phyloP scores from a whole-genome alignment of 2,888 invertebrate species.

The Amaurobius ferox region DNA sequence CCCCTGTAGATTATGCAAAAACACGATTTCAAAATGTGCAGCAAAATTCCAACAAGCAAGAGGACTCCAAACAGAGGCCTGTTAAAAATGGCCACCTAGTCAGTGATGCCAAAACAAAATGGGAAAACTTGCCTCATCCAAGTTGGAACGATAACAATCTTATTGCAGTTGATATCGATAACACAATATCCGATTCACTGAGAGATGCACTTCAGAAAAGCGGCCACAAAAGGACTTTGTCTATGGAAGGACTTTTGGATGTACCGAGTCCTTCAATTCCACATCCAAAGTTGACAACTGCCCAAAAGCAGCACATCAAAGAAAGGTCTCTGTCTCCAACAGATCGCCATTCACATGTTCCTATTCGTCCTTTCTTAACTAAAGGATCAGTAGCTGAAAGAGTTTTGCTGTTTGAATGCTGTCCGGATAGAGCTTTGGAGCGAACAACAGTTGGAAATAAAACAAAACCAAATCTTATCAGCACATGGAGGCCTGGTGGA shows the following conservation, averaged over 20 bases:
- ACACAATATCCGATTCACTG: slow-evolving; percentile 18
- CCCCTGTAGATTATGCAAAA: slow-evolving; percentile 83
- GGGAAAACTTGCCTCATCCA: slow-evolving; percentile 63
- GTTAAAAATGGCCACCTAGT: slow-evolving; percentile 78
- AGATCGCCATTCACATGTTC: slow-evolving; percentile 76
- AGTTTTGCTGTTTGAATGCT: slow-evolving; percentile 92
- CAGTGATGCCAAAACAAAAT: slow-evolving; percentile 68
- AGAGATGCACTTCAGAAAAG: slow-evolving; percentile 35
- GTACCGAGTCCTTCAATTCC: slow-evolving; percentile 80
- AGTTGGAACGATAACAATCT: slow-evolving; percentile 50
- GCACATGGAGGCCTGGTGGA: slow-evolving; percentile 78
- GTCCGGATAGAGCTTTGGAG: slow-evolving; percentile 79
- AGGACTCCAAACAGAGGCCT: slow-evolving; percentile 77
- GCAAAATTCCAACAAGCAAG: slow-evolving; percentile 27
- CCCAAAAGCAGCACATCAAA: slow-evolving; percentile 81
- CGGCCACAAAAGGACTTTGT: slow-evolving; percentile 35
- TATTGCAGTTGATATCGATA: slow-evolving; percentile 24
- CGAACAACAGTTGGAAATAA: slow-evolving; percentile 52
- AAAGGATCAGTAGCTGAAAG: slow-evolving; percentile 93
- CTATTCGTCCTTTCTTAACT: slow-evolving; percentile 89
- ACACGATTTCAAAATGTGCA: slow-evolving; percentile 82
- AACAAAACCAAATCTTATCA: slow-evolving; percentile 71
- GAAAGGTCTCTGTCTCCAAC: slow-evolving; percentile 74
- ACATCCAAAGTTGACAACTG: slow-evolving; percentile 83
- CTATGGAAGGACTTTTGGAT: slow-evolving; percentile 59